Evolutionary conservation across 2,797 vertebrate genomes (phyloP).

Genomic region (Gila robusta): DNA sequence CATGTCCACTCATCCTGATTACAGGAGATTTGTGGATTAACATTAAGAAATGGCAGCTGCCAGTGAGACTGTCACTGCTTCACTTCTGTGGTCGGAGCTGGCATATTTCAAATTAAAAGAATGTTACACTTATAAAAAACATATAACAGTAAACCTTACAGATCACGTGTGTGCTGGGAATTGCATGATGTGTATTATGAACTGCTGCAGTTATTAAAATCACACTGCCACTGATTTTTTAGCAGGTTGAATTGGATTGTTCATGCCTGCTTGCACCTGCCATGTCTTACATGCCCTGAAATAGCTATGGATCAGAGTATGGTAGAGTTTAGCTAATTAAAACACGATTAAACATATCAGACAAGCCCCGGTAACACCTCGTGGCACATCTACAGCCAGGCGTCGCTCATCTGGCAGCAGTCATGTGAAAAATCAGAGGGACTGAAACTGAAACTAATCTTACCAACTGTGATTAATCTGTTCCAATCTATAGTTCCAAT

Average conservation of each 20-base stretch:
- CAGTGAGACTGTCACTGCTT: slow-evolving; percentile 53
- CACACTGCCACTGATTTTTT: slow-evolving; percentile 61
- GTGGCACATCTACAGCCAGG: neutral
- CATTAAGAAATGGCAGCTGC: slow-evolving; percentile 72
- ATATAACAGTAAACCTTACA: neutral
- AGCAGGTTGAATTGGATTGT: slow-evolving; percentile 19
- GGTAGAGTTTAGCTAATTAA: slow-evolving; percentile 50
- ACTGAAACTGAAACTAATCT: neutral
- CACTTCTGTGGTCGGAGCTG: neutral
- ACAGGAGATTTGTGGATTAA: slow-evolving; percentile 85
- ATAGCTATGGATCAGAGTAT: slow-evolving; percentile 42
- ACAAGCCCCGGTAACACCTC: slow-evolving; percentile 16
- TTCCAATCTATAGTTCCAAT: neutral
- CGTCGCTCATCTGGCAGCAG: neutral
- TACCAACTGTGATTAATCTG: neutral
- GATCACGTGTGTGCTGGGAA: slow-evolving; percentile 42
- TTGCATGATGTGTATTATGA: slow-evolving; percentile 54
- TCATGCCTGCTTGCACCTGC: neutral
- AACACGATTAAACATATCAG: slow-evolving; percentile 27
- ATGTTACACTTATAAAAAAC: neutral
- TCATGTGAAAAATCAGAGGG: slow-evolving; percentile 28
- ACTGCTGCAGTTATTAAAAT: slow-evolving; percentile 18
- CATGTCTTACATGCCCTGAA: slow-evolving; percentile 48
- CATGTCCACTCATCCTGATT: slow-evolving; percentile 83
- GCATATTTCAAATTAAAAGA: neutral